A percentile compares a stretch with the other conserved stretches of the same genome.
phyloP scores from a whole-genome alignment of 2,113 vertebrate genomes.

The Sinocyclocheilus anophthalmus region DNA sequence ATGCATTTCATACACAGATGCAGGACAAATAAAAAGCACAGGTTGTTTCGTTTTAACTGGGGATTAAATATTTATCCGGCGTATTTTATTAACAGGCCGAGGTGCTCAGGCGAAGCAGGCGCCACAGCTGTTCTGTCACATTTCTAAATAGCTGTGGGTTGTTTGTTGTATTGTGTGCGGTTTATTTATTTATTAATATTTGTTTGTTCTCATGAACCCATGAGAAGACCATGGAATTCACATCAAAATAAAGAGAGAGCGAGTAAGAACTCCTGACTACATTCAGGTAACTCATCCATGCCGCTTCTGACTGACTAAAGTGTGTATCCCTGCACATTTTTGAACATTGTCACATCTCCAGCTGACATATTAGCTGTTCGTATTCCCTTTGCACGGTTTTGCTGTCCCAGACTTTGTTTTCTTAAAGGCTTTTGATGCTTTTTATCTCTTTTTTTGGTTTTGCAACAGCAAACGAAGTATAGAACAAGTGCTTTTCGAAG shows the following conservation, averaged over 20 bases:
- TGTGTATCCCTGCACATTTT: constrained; percentile 23
- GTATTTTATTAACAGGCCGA: constrained; percentile 57
- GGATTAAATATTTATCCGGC: constrained; percentile 61
- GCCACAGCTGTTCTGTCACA: constrained; percentile 47
- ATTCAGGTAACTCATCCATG: constrained; percentile 44
- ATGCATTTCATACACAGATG: constrained; percentile 34
- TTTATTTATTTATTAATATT: constrained; percentile 55
- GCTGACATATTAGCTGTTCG: constrained; percentile 37
- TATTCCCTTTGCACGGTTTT: constrained; percentile 32
- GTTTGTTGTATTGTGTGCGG: constrained; percentile 40
- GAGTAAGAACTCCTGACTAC: constrained; percentile 34
- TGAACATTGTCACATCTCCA: constrained; percentile 30
- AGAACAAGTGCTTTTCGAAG: constrained; percentile 18
- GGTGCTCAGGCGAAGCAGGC: constrained; percentile 26
- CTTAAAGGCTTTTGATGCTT: constrained; percentile 19
- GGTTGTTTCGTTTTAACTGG: constrained; percentile 33
- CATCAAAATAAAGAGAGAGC: constrained; percentile 23
- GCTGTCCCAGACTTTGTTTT: not conserved
- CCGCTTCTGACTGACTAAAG: constrained; percentile 34
- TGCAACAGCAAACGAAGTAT: constrained; percentile 17
- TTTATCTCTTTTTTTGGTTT: not conserved
- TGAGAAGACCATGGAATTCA: constrained; percentile 47
- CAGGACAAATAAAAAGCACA: constrained; percentile 43
- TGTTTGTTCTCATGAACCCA: constrained; percentile 36
- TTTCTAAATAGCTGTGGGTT: constrained; percentile 47